These are phyloP conservation scores for Cotesia typhae DNA, from an alignment of 1,140 invertebrate species.

Conservation along the genomic window DNA sequence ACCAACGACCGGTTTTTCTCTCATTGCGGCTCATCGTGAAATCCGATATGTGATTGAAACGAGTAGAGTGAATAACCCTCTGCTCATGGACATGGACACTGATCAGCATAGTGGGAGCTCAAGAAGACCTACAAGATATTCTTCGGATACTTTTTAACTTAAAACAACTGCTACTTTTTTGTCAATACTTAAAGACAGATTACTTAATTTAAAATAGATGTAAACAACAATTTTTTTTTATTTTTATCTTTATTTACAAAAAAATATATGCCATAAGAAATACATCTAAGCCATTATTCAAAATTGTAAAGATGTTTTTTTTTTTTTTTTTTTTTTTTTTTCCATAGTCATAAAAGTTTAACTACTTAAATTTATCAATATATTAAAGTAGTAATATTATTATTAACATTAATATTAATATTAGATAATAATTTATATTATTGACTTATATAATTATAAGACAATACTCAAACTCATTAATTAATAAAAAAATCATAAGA, in stretches of 20 bases:
- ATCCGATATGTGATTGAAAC: slow-evolving; percentile 53
- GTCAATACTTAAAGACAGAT: not conserved
- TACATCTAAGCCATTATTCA: slow-evolving; percentile 10
- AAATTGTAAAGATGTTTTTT: slow-evolving; percentile 1
- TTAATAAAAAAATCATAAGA: not conserved
- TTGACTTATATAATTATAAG: too few relatives aligned
- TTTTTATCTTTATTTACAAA: slow-evolving; percentile 33
- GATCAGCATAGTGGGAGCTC: slow-evolving; percentile 9
- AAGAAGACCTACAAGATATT: slow-evolving; percentile 51
- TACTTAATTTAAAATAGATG: too few relatives aligned
- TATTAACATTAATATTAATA: not conserved
- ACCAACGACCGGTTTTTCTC: slow-evolving; percentile 54
- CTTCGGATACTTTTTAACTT: slow-evolving; percentile 2
- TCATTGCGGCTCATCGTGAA: slow-evolving; percentile 44
- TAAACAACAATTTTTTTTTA: not conserved
- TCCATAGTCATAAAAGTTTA: not conserved
- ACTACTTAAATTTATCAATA: slow-evolving; percentile 2
- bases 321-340: not conserved
- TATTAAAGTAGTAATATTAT: not conserved
- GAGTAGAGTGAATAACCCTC: slow-evolving; percentile 34
- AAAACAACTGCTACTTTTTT: not conserved
- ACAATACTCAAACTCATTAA: not conserved
- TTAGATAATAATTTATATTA: not conserved
- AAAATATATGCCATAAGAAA: slow-evolving; percentile 35
- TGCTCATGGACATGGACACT: not conserved